Conservation (phyloP, 2,113 vertebrate species). For the Cynocephalus volans region DNA sequence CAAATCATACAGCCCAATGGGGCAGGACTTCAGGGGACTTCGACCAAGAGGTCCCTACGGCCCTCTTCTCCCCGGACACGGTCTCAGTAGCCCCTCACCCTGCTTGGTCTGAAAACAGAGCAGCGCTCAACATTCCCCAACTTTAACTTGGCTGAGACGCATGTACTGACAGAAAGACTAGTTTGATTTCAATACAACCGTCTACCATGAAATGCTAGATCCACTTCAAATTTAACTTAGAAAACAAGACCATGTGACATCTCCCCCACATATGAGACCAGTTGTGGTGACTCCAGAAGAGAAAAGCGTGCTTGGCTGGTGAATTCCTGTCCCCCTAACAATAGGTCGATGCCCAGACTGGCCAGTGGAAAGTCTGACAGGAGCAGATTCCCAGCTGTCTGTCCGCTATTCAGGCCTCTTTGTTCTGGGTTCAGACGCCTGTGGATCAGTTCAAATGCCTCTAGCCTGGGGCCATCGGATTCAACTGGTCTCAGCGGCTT, state of each 20-base stretch:
- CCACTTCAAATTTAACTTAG: background rate
- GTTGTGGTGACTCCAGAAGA: background rate
- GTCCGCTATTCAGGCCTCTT: conserved; percentile 57
- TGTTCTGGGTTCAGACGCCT: background rate
- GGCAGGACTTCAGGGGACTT: too few species aligned
- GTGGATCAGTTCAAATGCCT: background rate
- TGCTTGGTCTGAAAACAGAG: background rate
- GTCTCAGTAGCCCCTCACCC: background rate
- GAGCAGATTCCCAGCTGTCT: conserved; percentile 26
- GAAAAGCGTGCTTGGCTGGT: background rate
- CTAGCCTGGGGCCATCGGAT: conserved; percentile 13
- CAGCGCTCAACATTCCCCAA: rapidly evolving
- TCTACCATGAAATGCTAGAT: background rate
- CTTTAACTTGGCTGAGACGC: background rate
- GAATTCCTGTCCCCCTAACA: background rate
- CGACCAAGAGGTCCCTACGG: background rate
- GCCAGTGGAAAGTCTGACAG: background rate
- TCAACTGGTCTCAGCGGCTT: conserved; percentile 1
- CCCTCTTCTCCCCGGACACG: rapidly evolving
- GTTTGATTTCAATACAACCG: background rate
- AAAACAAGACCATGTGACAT: background rate
- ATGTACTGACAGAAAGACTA: too few species aligned
- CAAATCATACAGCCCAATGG: background rate
- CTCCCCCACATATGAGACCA: background rate
- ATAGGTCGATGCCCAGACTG: background rate